phyloP scores from a whole-genome alignment of 1,140 invertebrate species.

The Solenopsis invicta region DNA sequence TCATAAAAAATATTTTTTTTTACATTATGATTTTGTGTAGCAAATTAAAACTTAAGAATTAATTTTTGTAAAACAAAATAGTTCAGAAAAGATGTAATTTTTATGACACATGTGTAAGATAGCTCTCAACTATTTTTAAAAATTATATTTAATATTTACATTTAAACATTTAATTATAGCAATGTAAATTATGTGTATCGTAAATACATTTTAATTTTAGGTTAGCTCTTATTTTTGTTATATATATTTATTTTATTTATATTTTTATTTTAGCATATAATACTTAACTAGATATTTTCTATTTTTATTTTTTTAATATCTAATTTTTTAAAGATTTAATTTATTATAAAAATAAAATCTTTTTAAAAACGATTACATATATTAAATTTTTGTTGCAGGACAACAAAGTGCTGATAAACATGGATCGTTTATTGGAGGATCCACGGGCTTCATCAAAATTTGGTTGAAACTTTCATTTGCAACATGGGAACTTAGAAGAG shows the following conservation, averaged over 20 bases:
- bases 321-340: constrained; percentile 2
- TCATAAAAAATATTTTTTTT: background rate
- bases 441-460: constrained; percentile 86
- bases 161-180: background rate
- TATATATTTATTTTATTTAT: background rate
- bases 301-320: background rate
- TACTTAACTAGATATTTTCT: background rate
- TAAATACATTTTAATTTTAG: background rate
- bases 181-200: constrained; percentile 7
- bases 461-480: constrained; percentile 81
- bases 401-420: constrained; percentile 74
- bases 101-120: background rate
- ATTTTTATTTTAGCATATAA: background rate
- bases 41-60: background rate
- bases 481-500: constrained; percentile 86
- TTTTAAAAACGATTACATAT: constrained; percentile 7
- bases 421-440: constrained; percentile 85
- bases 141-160: background rate
- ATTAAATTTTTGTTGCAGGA: constrained; percentile 73
- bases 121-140: background rate
- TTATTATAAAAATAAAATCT: background rate
- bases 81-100: background rate
- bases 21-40: background rate
- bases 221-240: constrained; percentile 23
- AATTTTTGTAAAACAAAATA: background rate